Percentiles rank a stretch among this genome's conserved stretches.
phyloP scores from a whole-genome alignment of 2,888 invertebrate genomes.

The Macrosoma leucophasiata region DNA sequence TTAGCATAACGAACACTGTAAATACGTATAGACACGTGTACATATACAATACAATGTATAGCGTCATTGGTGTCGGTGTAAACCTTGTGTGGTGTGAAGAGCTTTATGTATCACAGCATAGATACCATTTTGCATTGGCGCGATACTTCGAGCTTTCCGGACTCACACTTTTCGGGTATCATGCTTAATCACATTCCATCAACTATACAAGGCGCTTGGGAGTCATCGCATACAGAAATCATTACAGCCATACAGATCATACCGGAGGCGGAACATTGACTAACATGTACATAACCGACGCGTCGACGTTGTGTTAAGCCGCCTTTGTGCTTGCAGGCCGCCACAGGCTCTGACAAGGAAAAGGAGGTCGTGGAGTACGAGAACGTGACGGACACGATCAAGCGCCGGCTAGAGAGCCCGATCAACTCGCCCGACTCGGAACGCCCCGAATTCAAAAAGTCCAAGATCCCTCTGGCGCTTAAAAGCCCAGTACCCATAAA shows the following conservation, averaged over 20 bases:
- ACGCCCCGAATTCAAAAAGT: conserved; percentile 54
- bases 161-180: conserved; percentile 35
- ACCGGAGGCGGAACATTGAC: conserved; percentile 23
- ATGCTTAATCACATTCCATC: conserved; percentile 39
- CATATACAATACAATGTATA: too few relatives aligned
- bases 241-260: too few relatives aligned
- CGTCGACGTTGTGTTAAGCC: conserved; percentile 26
- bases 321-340: conserved; percentile 55
- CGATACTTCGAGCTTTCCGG: conserved; percentile 34
- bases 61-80: conserved; percentile 35
- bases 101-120: conserved; percentile 40
- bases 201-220: conserved; percentile 28
- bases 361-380: conserved; percentile 58
- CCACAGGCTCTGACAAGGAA: conserved; percentile 26
- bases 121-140: conserved; percentile 32
- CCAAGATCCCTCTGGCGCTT: conserved; percentile 61
- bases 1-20: conserved; percentile 7
- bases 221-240: conserved; percentile 18
- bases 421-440: conserved; percentile 54
- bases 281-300: conserved; percentile 35
- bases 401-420: conserved; percentile 72
- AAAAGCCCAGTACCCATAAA: conserved; percentile 58
- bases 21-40: conserved; percentile 24
- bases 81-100: conserved; percentile 37
- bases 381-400: conserved; percentile 79